phyloP scores from a whole-genome alignment of 2,888 invertebrate genomes.

The Pharmacophagus antenor region DNA sequence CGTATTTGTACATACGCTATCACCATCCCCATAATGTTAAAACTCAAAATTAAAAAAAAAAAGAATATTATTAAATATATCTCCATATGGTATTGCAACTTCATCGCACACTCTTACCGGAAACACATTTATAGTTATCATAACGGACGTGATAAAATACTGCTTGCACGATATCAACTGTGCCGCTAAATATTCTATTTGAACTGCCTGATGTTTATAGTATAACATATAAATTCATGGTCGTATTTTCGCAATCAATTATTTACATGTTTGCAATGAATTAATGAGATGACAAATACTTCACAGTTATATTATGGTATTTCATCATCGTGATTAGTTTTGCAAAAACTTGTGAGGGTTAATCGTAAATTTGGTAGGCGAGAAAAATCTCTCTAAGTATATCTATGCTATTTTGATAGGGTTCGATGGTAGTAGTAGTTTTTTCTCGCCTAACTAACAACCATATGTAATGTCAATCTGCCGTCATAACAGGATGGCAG shows the following conservation, averaged over 20 bases:
- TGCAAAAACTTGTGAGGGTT: background rate
- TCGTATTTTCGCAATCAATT: background rate
- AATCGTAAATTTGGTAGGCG: no score
- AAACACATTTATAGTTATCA: constrained; percentile 47
- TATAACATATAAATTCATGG: constrained; percentile 25
- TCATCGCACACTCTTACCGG: constrained; percentile 42
- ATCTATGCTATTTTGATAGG: no score
- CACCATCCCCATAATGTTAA: no score
- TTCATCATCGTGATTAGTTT: no score
- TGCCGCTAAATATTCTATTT: constrained; percentile 29
- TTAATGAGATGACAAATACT: background rate
- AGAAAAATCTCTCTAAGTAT: no score
- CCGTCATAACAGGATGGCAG: no score
- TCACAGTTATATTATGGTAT: no score
- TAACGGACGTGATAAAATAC: constrained; percentile 50
- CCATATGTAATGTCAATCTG: no score
- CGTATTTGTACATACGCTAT: no score
- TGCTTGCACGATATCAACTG: constrained; percentile 21
- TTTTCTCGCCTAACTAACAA: no score
- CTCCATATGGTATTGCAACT: constrained; percentile 26
- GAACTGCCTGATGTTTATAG: constrained; percentile 25
- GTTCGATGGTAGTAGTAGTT: no score
- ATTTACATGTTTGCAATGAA: constrained; percentile 6
- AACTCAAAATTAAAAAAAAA: no score
- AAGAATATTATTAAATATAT: background rate